phyloP scores from a whole-genome alignment of 2,797 vertebrate genomes.

The Myotis vivesi region DNA sequence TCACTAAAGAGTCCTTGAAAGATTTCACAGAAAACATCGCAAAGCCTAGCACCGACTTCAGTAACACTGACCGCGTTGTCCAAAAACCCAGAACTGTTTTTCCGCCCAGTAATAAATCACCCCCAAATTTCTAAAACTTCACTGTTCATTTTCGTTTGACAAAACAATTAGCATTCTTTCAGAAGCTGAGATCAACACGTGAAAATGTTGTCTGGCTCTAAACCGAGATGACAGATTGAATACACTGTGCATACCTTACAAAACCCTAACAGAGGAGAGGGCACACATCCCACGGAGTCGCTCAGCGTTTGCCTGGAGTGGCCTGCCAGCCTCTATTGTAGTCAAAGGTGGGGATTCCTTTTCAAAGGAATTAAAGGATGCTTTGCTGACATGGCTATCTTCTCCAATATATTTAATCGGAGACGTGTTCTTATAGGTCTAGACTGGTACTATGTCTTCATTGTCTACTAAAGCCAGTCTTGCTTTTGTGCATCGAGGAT shows the following conservation, averaged over 20 bases:
- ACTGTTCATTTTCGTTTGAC: constrained; percentile 46
- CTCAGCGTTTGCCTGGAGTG: not conserved
- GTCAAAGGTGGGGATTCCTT: not conserved
- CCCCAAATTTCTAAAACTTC: not conserved
- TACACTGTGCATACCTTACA: constrained; percentile 50
- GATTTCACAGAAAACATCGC: not conserved
- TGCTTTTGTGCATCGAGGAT: not conserved
- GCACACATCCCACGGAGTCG: not conserved
- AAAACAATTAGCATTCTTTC: constrained; percentile 61
- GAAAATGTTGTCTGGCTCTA: constrained; percentile 48
- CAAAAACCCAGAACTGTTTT: not conserved
- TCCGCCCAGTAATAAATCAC: constrained; percentile 28
- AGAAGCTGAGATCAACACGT: constrained; percentile 54
- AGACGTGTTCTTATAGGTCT: constrained; percentile 8
- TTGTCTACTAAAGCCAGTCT: constrained; percentile 58
- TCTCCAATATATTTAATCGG: not conserved
- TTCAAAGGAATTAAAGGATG: constrained; percentile 24
- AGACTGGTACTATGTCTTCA: constrained; percentile 21
- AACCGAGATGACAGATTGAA: constrained; percentile 53
- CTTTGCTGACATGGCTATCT: not conserved
- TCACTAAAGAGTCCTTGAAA: not conserved
- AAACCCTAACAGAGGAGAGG: not conserved
- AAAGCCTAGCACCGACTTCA: not conserved
- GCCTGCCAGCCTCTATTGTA: not conserved
- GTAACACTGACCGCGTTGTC: not conserved